These are phyloP conservation scores for Syngnathoides biaculeatus DNA, from an alignment of 2,113 vertebrate species.

Conservation along the genomic window DNA sequence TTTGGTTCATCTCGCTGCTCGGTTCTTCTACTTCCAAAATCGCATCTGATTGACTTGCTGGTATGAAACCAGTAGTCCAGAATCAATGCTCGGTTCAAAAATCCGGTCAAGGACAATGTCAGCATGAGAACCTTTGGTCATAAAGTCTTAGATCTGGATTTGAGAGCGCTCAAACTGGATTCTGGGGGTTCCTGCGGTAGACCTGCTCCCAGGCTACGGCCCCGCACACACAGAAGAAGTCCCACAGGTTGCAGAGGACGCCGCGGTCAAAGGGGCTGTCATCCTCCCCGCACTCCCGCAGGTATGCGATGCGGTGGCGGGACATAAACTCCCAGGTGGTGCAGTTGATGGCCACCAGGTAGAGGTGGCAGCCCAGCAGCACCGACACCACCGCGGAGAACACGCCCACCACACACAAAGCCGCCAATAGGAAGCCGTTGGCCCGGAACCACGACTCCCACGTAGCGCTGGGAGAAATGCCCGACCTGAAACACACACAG, in stretches of 20 bases:
- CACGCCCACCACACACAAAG: slow-evolving; percentile 69
- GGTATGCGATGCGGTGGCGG: slow-evolving; percentile 84
- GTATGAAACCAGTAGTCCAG: neutral
- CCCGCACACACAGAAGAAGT: slow-evolving; percentile 85
- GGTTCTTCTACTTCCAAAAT: neutral
- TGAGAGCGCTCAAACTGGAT: slow-evolving; percentile 53
- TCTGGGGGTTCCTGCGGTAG: slow-evolving; percentile 61
- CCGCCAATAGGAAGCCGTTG: slow-evolving; percentile 76
- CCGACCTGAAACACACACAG: slow-evolving; percentile 75
- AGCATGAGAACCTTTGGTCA: neutral
- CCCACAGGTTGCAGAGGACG: slow-evolving; percentile 81
- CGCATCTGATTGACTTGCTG: neutral
- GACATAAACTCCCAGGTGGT: slow-evolving; percentile 98
- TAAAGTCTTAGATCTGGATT: neutral
- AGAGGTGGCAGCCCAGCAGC: slow-evolving; percentile 85
- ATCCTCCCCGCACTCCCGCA: slow-evolving; percentile 72
- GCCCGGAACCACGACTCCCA: slow-evolving; percentile 79
- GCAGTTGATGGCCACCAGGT: slow-evolving; percentile 85
- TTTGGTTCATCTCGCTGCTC: neutral
- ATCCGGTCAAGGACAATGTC: neutral
- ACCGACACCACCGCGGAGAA: slow-evolving; percentile 73
- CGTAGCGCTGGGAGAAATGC: slow-evolving; percentile 68
- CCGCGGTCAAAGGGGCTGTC: slow-evolving; percentile 90
- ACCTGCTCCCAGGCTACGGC: slow-evolving; percentile 82
- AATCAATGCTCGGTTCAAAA: neutral